Evolutionary conservation across 2,113 vertebrate genomes (phyloP).

Genomic region (Pithys albifrons): DNA sequence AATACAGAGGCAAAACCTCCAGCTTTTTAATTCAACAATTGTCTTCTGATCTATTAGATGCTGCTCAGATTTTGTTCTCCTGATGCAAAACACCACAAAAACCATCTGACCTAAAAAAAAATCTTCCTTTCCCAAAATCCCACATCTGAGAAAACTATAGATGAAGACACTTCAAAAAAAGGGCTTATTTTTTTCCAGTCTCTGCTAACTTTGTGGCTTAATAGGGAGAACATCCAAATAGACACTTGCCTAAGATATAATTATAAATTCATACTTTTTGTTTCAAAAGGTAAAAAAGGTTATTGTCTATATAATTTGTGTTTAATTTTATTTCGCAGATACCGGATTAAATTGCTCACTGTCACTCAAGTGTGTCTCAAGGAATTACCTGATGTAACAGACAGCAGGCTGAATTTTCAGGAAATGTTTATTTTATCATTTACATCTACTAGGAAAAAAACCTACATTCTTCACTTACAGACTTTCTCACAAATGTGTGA

Average conservation of each 20-base stretch:
- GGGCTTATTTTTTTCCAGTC: neutral
- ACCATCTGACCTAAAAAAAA: rapidly evolving
- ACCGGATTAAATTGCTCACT: slow-evolving; percentile 15
- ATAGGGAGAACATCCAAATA: neutral
- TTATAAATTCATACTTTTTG: neutral
- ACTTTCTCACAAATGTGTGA: neutral
- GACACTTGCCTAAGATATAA: neutral
- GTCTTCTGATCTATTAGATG: neutral
- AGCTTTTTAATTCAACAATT: neutral
- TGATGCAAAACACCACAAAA: neutral
- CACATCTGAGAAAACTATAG: neutral
- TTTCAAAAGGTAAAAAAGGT: neutral
- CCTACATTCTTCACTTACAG: neutral
- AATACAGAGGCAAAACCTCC: neutral
- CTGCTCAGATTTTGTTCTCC: neutral
- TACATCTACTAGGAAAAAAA: slow-evolving; percentile 26
- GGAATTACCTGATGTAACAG: neutral
- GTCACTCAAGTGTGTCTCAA: neutral
- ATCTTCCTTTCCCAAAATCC: neutral
- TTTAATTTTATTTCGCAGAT: neutral
- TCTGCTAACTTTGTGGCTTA: neutral
- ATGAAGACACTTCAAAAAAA: neutral
- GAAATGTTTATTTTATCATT: neutral
- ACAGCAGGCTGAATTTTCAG: neutral
- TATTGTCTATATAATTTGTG: neutral